Evolutionary conservation across 2,888 invertebrate species (phyloP).

Genomic region (Catotricha subobsoleta): DNA sequence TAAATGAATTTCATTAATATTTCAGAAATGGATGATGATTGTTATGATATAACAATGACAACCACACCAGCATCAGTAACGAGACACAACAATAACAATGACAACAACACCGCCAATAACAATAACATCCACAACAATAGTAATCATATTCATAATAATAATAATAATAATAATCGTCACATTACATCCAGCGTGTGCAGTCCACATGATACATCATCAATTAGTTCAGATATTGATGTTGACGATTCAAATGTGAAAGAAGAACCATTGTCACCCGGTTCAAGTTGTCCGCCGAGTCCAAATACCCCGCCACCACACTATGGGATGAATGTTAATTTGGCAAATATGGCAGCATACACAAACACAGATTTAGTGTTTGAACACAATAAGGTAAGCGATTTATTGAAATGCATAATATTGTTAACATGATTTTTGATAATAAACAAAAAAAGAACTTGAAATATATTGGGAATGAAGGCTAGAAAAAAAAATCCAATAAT

Average conservation of each 20-base stretch:
- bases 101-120: conserved; percentile 13
- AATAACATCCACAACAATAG: conserved; percentile 7
- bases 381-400: conserved; percentile 34
- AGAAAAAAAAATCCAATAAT: too few species aligned
- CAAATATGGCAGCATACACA: conserved; percentile 31
- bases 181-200: not conserved
- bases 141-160: too few species aligned
- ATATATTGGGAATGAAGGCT: too few species aligned
- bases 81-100: conserved; percentile 1
- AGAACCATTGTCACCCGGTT: conserved; percentile 58
- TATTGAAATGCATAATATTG: not conserved
- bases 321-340: conserved; percentile 21
- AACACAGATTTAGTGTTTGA: conserved; percentile 42
- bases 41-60: conserved; percentile 60
- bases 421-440: not conserved
- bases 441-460: too few species aligned
- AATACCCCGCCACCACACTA: conserved; percentile 17
- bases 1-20: conserved; percentile 14
- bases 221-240: conserved; percentile 27
- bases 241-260: conserved; percentile 43
- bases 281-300: conserved; percentile 53
- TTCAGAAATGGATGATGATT: conserved; percentile 80
- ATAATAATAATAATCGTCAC: not conserved
- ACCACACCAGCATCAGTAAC: not conserved
- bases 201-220: conserved; percentile 11